A percentile compares a stretch with the other conserved stretches of the same genome.
phyloP scores from a whole-genome alignment of 2,113 vertebrate species.

The Engystomops pustulosus region DNA sequence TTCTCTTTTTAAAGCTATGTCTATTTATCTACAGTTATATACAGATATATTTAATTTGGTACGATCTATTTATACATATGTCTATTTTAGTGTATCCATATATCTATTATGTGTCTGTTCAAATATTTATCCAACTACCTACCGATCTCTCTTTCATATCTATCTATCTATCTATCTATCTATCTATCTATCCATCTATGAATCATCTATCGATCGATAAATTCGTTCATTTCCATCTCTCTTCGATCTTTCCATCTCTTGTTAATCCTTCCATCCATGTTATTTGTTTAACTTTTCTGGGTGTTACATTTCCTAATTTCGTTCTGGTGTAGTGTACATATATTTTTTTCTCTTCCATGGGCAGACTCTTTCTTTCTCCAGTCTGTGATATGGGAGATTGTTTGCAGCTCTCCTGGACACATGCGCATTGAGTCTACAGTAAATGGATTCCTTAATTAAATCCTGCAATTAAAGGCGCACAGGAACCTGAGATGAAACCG shows the following conservation, averaged over 20 bases:
- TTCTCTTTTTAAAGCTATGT: no score
- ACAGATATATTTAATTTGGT: no score
- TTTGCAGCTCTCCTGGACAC: background rate
- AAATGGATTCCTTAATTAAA: constrained; percentile 37
- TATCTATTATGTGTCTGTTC: no score
- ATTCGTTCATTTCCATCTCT: background rate
- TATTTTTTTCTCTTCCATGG: background rate
- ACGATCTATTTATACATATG: no score
- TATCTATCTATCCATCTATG: constrained; percentile 12
- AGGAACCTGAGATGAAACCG: background rate
- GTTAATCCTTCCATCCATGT: background rate
- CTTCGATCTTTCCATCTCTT: background rate
- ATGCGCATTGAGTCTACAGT: background rate
- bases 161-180: constrained; percentile 27
- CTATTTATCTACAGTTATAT: no score
- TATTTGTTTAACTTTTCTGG: no score
- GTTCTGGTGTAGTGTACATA: background rate
- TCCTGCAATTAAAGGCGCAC: constrained; percentile 21
- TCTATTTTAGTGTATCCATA: no score
- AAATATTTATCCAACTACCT: background rate
- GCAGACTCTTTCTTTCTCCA: no score
- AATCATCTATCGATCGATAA: constrained; percentile 1
- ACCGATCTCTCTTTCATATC: constrained; percentile 4
- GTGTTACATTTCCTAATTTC: no score
- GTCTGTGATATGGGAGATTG: background rate